Base-by-base conservation (phyloP, 1,140 invertebrate genomes). In the Lepidotrigona ventralis region DNA sequence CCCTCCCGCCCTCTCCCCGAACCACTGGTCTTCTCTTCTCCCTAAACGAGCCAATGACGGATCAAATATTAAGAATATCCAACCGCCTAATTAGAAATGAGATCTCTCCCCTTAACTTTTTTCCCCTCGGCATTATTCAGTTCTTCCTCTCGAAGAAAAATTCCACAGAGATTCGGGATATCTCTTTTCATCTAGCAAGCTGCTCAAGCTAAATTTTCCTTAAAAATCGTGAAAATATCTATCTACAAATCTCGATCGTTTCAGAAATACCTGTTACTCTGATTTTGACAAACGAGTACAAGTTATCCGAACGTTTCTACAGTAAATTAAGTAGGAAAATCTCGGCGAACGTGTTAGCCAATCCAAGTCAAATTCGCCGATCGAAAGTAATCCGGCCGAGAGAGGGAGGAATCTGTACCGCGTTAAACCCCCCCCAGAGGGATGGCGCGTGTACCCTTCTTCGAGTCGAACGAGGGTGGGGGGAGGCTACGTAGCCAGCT, bases 1-100 rank as follows among this genome's bases (percentile, higher is more conserved):
- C 72, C 85, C 66, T 69, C 72, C 64, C 56, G 72, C 92, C 91
- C 92, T 88, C 89, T 33, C 88, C 91, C 88, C 88, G 87, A 92
- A 93, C 81, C 85, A 77, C 82, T 80, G 74, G 71, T 33, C 63
- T 60, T 70, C 66, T 69, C 26, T 73, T 78, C 69, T 60, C 53
- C 33, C 56, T 69, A 75, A 85, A 83, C 68, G 75, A 56, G 46
- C 56, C 70, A 75, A 78, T 72, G 70, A 80, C 77, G 82, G 53
- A 80, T 84, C 68, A 80, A 73, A 80, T 80, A 71, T 83, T 58
- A 83, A 78, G 54, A 77, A 78, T 78, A 63, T 83, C 66, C 53
- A 51, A 60, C 0, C n/a, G 46, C 5, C 75, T 56, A 78, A 71
- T 83, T 78, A 78, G 29, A 39, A 78, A 78, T 71, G 4, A 78